Evolutionary conservation across 2,113 vertebrate genomes (phyloP), one percentile per base, ranked within the genome.

Genomic region (Melanerpes aurifrons): DNA sequence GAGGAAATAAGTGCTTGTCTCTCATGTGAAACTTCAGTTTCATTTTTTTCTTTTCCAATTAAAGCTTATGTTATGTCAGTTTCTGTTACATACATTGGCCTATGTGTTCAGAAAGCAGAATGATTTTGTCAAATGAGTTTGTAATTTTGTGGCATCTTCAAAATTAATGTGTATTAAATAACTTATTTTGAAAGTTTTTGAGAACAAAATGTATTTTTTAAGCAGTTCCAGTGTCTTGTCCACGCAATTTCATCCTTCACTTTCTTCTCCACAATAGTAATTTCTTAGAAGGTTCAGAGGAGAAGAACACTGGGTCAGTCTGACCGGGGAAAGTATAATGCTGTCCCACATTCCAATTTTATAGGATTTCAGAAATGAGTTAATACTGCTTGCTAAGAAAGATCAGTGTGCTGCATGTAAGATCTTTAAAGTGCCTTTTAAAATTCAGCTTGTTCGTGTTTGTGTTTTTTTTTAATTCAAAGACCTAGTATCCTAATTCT

Each of bases 281-380:
- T 94, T 87, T 96, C 76, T 93, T 74, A 74, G 61, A 86, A 73
- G 56, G 59, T 57, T 94, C 75, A 76, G 35, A 32, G 68, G 59
- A 89, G 77, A 37, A 87, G 81, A 94, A 84, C 88, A 54, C 89
- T 86, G 58, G 94, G 92, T 97, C 96, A 96, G 56, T 81, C 72
- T 96, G 93, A 96, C 95, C 95, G 95, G 74, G 18, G 61, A 91
- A 90, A 86, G 29, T 87, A 66, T 57, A 91, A 64, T 56, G 31
- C 17, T 83, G 12, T 90, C 40, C 59, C 1, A 21, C 84, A 91
- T 95, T 95, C 83, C 79, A 69, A 35, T 82, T 94, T 91, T 90
- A 86, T 74, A 61, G 28, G 31, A n/a, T 88, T 88, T 83, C 62
- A 89, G 50, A 94, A 69, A 58, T 81, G 58, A 75, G 62, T 89